phyloP scores from a whole-genome alignment of 2,888 invertebrate species.

The Agrotis segetum region DNA sequence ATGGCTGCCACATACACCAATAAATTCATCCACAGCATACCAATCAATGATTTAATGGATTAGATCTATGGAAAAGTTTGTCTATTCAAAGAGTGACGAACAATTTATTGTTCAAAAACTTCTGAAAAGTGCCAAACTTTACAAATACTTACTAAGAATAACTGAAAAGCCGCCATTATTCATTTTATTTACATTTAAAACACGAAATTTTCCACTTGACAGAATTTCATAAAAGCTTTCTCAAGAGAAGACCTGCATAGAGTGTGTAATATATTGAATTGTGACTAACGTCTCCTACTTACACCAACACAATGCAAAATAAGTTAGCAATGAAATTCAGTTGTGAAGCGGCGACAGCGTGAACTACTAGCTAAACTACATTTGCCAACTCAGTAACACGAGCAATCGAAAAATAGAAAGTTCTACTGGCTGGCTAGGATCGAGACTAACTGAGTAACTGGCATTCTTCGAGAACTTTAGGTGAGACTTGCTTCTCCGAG shows the following conservation, averaged over 20 bases:
- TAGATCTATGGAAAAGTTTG: neutral
- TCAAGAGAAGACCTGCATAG: slow-evolving; percentile 30
- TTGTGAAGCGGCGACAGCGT: slow-evolving; percentile 79
- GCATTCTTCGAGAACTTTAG: slow-evolving; percentile 86
- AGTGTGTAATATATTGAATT: slow-evolving; percentile 55
- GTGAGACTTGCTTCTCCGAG: slow-evolving; percentile 78
- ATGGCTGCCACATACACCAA: neutral
- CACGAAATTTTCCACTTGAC: slow-evolving; percentile 8
- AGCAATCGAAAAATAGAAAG: slow-evolving; percentile 90
- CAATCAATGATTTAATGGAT: slow-evolving; percentile 4
- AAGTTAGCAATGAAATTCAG: slow-evolving; percentile 82
- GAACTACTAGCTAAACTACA: slow-evolving; percentile 84
- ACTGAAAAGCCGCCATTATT: slow-evolving; percentile 8
- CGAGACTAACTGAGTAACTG: slow-evolving; percentile 87
- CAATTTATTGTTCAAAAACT: slow-evolving; percentile 10
- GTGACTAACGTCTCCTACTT: slow-evolving; percentile 51
- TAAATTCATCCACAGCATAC: neutral
- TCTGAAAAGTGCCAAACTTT: neutral
- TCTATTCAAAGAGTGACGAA: slow-evolving; percentile 8
- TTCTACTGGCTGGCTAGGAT: slow-evolving; percentile 78
- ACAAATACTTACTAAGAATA: slow-evolving; percentile 3
- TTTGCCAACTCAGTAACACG: slow-evolving; percentile 87
- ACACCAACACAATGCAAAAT: slow-evolving; percentile 80
- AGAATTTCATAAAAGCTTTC: slow-evolving; percentile 33
- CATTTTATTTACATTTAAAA: slow-evolving; percentile 25